These are phyloP conservation scores for Synergus umbraculus DNA, from an alignment of 2,888 invertebrate species.

Conservation along the genomic window DNA sequence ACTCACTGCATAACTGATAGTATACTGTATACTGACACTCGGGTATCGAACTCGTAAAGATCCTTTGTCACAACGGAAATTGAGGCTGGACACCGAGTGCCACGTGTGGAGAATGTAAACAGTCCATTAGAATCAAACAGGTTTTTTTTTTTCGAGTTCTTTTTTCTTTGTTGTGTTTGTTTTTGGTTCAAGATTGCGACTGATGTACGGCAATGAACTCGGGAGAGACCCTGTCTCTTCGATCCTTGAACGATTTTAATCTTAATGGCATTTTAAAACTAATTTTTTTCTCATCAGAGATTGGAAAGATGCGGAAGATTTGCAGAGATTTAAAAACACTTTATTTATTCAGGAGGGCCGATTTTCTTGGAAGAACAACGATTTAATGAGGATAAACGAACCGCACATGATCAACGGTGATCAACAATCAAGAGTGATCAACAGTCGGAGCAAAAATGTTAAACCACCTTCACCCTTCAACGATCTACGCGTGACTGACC, in stretches of 20 bases:
- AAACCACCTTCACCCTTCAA: slow-evolving; percentile 2
- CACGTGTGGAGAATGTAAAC: slow-evolving; percentile 16
- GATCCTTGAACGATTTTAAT: not conserved
- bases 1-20: not conserved
- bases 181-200: not conserved
- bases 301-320: too few species aligned
- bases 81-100: not conserved
- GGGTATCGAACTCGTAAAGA: slow-evolving; percentile 5
- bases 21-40: not conserved
- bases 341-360: not conserved
- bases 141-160: not conserved
- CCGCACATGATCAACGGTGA: not conserved
- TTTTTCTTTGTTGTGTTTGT: not conserved
- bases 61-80: slow-evolving; percentile 10
- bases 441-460: not conserved
- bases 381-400: not conserved
- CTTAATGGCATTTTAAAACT: slow-evolving; percentile 6
- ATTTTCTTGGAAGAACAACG: not conserved
- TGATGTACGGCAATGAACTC: not conserved
- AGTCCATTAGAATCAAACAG: not conserved
- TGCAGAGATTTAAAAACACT: not conserved
- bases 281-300: not conserved
- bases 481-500: slow-evolving; percentile 49
- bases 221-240: not conserved
- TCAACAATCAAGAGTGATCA: not conserved